Evolutionary conservation across 2,888 invertebrate species (phyloP).

Genomic region (Pomacea canaliculata): DNA sequence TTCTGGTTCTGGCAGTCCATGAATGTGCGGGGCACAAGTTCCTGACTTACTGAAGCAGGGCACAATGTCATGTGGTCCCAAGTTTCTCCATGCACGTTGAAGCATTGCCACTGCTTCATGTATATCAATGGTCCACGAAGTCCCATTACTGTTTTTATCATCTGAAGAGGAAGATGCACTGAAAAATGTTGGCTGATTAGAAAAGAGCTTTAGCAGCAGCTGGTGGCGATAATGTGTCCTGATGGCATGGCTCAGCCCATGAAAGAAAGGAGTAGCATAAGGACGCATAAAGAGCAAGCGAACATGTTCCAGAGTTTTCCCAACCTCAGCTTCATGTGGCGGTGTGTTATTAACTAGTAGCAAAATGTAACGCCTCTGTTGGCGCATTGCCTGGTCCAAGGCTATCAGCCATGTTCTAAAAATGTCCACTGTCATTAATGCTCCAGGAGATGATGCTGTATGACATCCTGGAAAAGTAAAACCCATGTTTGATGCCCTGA

Average conservation of each 20-base stretch:
- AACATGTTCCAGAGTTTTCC: slow-evolving; percentile 22
- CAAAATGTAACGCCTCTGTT: slow-evolving; percentile 16
- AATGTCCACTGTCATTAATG: slow-evolving; percentile 30
- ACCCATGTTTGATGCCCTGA: neutral
- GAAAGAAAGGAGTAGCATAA: slow-evolving; percentile 24
- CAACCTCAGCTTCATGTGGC: slow-evolving; percentile 15
- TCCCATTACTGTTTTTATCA: neutral
- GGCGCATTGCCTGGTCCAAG: slow-evolving; percentile 22
- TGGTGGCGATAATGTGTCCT: slow-evolving; percentile 21
- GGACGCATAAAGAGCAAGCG: slow-evolving; percentile 20
- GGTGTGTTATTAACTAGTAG: slow-evolving; percentile 29
- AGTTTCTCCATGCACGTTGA: slow-evolving; percentile 19
- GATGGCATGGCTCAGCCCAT: slow-evolving; percentile 15
- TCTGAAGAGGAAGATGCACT: neutral
- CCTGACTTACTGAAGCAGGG: slow-evolving; percentile 25
- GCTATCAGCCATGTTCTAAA: slow-evolving; percentile 22
- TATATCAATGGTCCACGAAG: neutral
- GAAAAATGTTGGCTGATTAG: neutral
- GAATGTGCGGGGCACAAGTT: slow-evolving; percentile 20
- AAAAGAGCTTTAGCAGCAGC: slow-evolving; percentile 13
- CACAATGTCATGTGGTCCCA: slow-evolving; percentile 20
- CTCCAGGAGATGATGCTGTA: slow-evolving; percentile 8
- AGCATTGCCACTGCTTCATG: slow-evolving; percentile 22
- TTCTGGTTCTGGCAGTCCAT: slow-evolving; percentile 17
- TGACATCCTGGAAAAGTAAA: slow-evolving; percentile 10